Evolutionary conservation across 1,140 invertebrate species (phyloP).

Genomic region (Schlechtendalia chinensis): DNA sequence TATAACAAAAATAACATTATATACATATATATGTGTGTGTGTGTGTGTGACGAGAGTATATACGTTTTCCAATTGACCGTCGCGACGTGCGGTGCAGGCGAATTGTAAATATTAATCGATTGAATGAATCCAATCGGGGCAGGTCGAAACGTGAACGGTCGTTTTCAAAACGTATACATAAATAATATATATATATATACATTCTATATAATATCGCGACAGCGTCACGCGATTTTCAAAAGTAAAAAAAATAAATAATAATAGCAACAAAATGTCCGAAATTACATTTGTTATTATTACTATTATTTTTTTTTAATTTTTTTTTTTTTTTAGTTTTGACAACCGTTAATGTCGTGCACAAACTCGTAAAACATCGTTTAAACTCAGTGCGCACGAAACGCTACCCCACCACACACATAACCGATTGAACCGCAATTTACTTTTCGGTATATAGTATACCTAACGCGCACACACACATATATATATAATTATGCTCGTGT

Average conservation of each 20-base stretch:
- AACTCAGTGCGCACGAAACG: background rate
- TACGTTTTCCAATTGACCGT: background rate
- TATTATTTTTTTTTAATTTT: conserved; percentile 15
- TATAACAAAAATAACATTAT: no score
- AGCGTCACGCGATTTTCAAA: conserved; percentile 27
- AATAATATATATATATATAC: background rate
- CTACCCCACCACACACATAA: background rate
- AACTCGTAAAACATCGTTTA: conserved; percentile 34
- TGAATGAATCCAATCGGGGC: conserved; percentile 11
- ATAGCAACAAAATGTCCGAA: conserved; percentile 23
- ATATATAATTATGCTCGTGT: background rate
- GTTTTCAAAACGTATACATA: background rate
- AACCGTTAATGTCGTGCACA: conserved; percentile 23
- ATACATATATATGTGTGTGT: background rate
- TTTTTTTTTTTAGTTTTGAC: background rate
- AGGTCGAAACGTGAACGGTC: background rate
- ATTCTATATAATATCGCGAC: background rate
- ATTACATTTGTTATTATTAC: conserved; percentile 19
- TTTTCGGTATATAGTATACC: background rate
- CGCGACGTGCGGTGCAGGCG: background rate
- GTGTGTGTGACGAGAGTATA: background rate
- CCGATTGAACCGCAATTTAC: conserved; percentile 19
- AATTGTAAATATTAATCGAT: conserved; percentile 24
- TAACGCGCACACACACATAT: background rate
- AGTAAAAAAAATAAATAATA: conserved; percentile 5